phyloP scores from a whole-genome alignment of 2,888 invertebrate species.

The Chorisops tibialis region DNA sequence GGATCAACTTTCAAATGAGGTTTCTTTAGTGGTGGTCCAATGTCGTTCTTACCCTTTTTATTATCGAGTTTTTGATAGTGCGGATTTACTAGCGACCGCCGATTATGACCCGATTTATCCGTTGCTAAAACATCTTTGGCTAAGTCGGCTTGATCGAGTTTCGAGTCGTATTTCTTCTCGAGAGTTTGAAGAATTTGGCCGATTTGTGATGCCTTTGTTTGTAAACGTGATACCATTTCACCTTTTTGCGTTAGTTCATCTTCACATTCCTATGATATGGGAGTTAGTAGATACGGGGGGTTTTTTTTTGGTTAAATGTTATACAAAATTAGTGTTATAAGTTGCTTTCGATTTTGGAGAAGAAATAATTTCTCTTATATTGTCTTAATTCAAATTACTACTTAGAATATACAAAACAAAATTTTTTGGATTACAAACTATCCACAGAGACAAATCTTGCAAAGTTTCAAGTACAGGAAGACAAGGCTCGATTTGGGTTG shows the following conservation, averaged over 20 bases:
- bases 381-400: no score
- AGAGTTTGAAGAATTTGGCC: conserved; percentile 88
- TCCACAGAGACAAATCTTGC: no score
- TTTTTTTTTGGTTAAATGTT: no score
- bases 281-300: conserved; percentile 13
- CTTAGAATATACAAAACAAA: no score
- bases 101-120: conserved; percentile 54
- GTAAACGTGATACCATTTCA: conserved; percentile 90
- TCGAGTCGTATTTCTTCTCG: conserved; percentile 62
- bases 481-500: no score
- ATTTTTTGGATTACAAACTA: no score
- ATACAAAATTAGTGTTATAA: no score
- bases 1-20: conserved; percentile 50
- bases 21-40: conserved; percentile 50
- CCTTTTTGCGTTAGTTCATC: conserved; percentile 93
- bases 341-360: no score
- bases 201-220: conserved; percentile 93
- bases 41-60: conserved; percentile 40
- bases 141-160: conserved; percentile 64
- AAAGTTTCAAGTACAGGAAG: no score
- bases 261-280: conserved; percentile 77
- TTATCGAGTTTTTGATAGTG: conserved; percentile 44
- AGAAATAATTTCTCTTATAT: no score
- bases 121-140: conserved; percentile 54
- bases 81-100: conserved; percentile 52